Base-by-base conservation (phyloP, 2,888 invertebrate species). In the Thereva unica region DNA sequence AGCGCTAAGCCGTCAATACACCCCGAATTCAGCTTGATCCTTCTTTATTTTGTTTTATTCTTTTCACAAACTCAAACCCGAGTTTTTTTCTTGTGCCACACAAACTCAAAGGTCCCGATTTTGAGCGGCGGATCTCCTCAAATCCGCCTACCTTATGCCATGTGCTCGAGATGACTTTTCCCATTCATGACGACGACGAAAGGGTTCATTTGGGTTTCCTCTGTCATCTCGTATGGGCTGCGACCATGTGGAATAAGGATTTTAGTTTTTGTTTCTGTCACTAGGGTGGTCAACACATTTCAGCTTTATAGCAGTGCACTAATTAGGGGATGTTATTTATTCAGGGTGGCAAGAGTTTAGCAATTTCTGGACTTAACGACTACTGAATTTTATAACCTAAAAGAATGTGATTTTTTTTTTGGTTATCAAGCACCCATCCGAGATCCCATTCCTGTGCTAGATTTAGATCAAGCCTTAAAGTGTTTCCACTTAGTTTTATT, bases 211-310 rank as follows among this genome's bases (percentile, higher is more conserved):
- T 53, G 37, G 40, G 40, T 1, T 53, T 40, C 38, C 38, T 38
- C 41, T 34, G 9, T 50, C 34, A 23, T 61, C 61, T 23, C 23
- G 23, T 23, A 49, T 61, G 50, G 50, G 50, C 49, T n/a, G 40
- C 61, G 34, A 12, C 49, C 61, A 61, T 61, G 50, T 61, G 61
- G 61, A 40, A 23, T 50, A 50, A 23, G 23, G 45, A 5, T 61
- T 61, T 61, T 41, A n/a, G 10, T 44, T 47, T 50, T 38, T 40
- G 6, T 1, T 55, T 55, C 41, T 55, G 42, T 55, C 55, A n/a
- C 41, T 38, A 55, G 55, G 55, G 55, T 55, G 55, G 55, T 41
- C 55, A 55, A 7, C 23, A 12, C n/a, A 41, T 12, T 4, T 54
- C 40, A 41, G 23, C 23, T 55, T 40, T 23, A 23, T 23, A 23